Base-by-base conservation (phyloP, 2,113 vertebrate species). In the Montifringilla adamsi region DNA sequence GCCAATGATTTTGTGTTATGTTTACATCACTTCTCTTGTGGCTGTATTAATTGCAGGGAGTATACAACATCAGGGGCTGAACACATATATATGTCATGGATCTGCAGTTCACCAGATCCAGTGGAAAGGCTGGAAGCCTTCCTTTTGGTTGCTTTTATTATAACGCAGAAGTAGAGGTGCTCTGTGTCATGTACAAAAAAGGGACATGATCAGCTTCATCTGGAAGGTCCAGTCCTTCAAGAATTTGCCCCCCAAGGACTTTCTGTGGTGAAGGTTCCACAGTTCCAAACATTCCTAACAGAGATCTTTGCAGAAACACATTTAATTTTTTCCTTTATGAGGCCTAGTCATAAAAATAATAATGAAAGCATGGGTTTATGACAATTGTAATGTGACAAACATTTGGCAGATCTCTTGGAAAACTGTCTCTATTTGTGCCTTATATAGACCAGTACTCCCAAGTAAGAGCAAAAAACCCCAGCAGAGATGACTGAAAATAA, bases 131-230 rank as follows among this genome's bases (percentile, higher is more conserved):
- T 69, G n/a, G 27, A 55, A 60, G 60, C 10, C 39, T 92, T 80
- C 76, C 69, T 55, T 96, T 95, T 77, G 50, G 77, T 58, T 91
- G 35, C 23, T 96, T 58, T 23, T 67, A 46, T 52, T 95, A 94
- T 75, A 93, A 96, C 87, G 64, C 73, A 73, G 88, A 93, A 74
- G 53, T 62, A 60, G 79, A 96, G 43, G 33, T 93, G 41, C 2
- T 74, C 8, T 6, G 4, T 85, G 10, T 41, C 63, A 39, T 23
- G 18, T 27, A 22, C 26, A 13, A 14, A 39, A 84, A 69, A 82
- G 77, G 10, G 43, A 55, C 28, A 66, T 0, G 4, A 49, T 37
- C n/a, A 59, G 13, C n/a, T 90, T 31, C 37, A 56, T 47, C 35
- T 80, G 20, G 14, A 44, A 81, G 35, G 39, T 21, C 12, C n/a